A percentile compares a stretch with the other conserved stretches of the same genome.
These are phyloP conservation scores for Dasyurus viverrinus DNA, from an alignment of 2,113 vertebrate species.

Conservation along the genomic window DNA sequence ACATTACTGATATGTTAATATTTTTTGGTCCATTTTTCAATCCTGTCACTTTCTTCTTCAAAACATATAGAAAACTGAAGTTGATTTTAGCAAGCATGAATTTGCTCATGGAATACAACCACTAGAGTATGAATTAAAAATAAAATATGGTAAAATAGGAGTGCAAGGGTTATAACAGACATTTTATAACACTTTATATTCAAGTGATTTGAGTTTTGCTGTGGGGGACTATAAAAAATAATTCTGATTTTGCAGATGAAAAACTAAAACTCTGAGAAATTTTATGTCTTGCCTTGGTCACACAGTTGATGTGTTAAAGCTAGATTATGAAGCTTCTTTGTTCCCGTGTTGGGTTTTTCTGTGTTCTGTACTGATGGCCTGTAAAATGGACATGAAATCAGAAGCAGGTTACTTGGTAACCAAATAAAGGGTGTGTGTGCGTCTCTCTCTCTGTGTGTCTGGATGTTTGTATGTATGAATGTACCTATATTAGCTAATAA, in stretches of 20 bases:
- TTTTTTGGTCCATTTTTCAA: neutral
- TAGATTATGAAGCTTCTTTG: neutral
- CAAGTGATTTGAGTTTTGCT: neutral
- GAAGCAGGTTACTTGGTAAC: neutral
- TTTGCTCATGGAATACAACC: neutral
- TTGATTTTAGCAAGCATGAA: neutral
- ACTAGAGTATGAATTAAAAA: neutral
- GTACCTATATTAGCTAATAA: neutral
- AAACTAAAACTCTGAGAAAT: neutral
- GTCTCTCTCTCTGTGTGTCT: too few relatives aligned
- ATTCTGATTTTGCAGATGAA: neutral
- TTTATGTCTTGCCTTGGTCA: neutral
- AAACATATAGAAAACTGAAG: constrained; percentile 5
- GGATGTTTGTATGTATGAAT: neutral
- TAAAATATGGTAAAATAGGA: constrained; percentile 9
- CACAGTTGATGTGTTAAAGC: neutral
- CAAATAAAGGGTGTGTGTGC: neutral
- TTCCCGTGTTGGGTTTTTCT: neutral
- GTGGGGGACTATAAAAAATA: neutral
- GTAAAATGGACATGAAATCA: neutral
- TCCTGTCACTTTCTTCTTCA: neutral
- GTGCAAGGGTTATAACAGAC: constrained; percentile 22
- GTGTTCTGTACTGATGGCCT: neutral
- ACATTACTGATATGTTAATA: neutral
- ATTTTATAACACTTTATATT: neutral